phyloP scores from a whole-genome alignment of 2,888 invertebrate genomes.

The Agriotes lineatus region DNA sequence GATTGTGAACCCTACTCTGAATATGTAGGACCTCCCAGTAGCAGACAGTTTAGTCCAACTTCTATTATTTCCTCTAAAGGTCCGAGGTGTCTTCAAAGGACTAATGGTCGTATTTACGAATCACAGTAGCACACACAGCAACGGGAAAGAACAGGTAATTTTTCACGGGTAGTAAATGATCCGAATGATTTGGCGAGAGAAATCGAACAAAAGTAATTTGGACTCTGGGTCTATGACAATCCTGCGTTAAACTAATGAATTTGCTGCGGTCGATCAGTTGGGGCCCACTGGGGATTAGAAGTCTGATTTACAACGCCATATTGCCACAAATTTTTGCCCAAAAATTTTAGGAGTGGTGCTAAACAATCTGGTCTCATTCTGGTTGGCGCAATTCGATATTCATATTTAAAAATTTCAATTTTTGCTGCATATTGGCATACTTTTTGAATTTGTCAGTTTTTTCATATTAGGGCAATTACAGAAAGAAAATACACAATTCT shows the following conservation, averaged over 20 bases:
- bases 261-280: conserved; percentile 40
- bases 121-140: conserved; percentile 49
- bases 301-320: not conserved
- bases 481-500: no score
- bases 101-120: conserved; percentile 55
- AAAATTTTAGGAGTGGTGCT: no score
- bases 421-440: no score
- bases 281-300: conserved; percentile 13
- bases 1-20: no score
- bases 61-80: conserved; percentile 2
- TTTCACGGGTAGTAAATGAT: conserved; percentile 57
- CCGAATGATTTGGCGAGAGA: conserved; percentile 55
- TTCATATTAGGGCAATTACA: no score
- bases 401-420: no score
- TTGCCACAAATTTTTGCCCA: not conserved
- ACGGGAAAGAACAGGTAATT: conserved; percentile 54
- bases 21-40: no score
- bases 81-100: conserved; percentile 43
- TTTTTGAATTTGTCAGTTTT: no score
- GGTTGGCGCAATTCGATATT: no score
- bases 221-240: conserved; percentile 46
- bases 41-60: conserved; percentile 29
- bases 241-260: conserved; percentile 48
- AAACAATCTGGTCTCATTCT: no score
- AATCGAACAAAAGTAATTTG: conserved; percentile 49